A percentile compares a stretch with the other conserved stretches of the same genome.
Evolutionary conservation across 2,888 invertebrate species (phyloP).

Genomic region (Eucera pruinosa): DNA sequence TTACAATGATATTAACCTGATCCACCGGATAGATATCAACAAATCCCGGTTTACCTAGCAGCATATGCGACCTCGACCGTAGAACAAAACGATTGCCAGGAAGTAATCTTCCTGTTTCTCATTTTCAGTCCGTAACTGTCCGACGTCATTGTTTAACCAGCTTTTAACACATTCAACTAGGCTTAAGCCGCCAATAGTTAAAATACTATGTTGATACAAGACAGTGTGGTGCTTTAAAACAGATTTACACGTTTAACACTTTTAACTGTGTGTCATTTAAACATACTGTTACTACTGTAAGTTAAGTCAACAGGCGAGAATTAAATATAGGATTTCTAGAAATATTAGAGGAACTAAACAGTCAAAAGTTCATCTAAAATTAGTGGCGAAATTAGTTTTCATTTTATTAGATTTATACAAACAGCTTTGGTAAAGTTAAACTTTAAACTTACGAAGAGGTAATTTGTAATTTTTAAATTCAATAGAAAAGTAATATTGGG

Average conservation of each 20-base stretch:
- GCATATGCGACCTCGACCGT: slow-evolving; percentile 23
- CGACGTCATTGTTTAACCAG: slow-evolving; percentile 50
- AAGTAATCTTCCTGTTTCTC: slow-evolving; percentile 64
- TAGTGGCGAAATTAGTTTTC: not conserved
- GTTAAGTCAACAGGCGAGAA: not conserved
- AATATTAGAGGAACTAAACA: too few relatives aligned
- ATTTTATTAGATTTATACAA: too few relatives aligned
- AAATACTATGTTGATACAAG: slow-evolving; percentile 8
- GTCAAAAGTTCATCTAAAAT: too few relatives aligned
- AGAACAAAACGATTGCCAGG: slow-evolving; percentile 57
- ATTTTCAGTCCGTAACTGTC: slow-evolving; percentile 37
- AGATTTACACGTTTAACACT: not conserved
- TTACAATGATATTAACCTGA: slow-evolving; percentile 23
- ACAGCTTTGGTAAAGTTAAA: too few relatives aligned
- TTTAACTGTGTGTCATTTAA: not conserved
- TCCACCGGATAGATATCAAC: slow-evolving; percentile 43
- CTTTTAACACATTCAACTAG: slow-evolving; percentile 46
- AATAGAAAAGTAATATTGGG: too few relatives aligned
- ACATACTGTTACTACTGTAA: not conserved
- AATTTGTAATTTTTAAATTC: too few relatives aligned
- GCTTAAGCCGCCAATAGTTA: slow-evolving; percentile 8
- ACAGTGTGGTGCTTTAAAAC: slow-evolving; percentile 13
- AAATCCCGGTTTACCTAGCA: slow-evolving; percentile 26
- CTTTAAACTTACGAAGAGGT: too few relatives aligned
- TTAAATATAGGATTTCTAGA: too few relatives aligned